Evolutionary conservation across 2,888 invertebrate genomes (phyloP).

Genomic region (Epiblema foenella): DNA sequence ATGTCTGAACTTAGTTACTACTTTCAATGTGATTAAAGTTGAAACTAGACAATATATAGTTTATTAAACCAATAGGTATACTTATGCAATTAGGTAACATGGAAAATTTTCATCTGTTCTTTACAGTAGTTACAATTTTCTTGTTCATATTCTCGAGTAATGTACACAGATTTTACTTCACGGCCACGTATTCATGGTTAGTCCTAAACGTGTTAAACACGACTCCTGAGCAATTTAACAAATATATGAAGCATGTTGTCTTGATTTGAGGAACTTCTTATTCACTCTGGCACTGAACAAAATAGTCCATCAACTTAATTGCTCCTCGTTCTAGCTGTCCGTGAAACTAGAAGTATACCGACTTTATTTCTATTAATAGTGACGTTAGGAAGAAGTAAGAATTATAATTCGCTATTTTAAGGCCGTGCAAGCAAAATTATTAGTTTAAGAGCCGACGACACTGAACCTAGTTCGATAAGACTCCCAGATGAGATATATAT

Average conservation of each 20-base stretch:
- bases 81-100: not conserved
- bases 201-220: slow-evolving; percentile 32
- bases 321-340: slow-evolving; percentile 49
- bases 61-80: not conserved
- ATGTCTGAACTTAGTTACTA: not conserved
- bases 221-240: slow-evolving; percentile 27
- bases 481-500: no score
- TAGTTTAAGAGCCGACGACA: no score
- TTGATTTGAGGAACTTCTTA: slow-evolving; percentile 10
- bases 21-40: not conserved
- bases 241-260: slow-evolving; percentile 8
- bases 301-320: slow-evolving; percentile 53
- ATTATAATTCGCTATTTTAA: no score
- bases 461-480: no score
- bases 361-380: slow-evolving; percentile 32
- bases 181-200: slow-evolving; percentile 17
- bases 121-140: not conserved
- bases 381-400: slow-evolving; percentile 24
- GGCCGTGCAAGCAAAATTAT: no score
- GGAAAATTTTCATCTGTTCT: not conserved
- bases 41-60: not conserved
- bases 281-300: slow-evolving; percentile 46
- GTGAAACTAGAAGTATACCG: slow-evolving; percentile 49
- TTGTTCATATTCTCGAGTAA: slow-evolving; percentile 3
- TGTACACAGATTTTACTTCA: slow-evolving; percentile 6